phyloP scores from a whole-genome alignment of 2,113 vertebrate species.

The Hydropotes inermis region DNA sequence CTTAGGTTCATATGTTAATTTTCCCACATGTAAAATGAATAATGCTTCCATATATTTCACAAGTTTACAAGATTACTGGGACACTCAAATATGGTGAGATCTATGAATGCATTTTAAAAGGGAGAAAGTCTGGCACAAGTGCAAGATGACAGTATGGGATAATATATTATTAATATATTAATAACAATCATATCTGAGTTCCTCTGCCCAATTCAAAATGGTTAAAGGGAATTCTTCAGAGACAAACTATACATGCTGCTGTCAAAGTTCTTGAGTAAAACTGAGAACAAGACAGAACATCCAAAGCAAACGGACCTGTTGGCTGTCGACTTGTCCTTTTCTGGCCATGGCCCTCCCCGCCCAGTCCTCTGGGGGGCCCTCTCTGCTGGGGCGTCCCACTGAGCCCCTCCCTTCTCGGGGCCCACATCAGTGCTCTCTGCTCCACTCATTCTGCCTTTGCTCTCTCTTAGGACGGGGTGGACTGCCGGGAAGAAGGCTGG shows the following conservation, averaged over 20 bases:
- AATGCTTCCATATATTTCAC: not conserved
- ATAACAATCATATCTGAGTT: not conserved
- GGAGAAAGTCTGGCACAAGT: not conserved
- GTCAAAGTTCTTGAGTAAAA: not conserved
- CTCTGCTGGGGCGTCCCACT: accelerated
- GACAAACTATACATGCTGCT: not conserved
- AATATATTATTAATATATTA: not conserved
- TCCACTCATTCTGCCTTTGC: not conserved
- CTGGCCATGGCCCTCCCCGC: not conserved
- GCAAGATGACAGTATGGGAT: not conserved
- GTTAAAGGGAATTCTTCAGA: not conserved
- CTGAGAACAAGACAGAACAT: not conserved
- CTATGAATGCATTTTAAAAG: not conserved
- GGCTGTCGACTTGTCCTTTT: not conserved
- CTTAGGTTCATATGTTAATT: not conserved
- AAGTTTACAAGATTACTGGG: not conserved
- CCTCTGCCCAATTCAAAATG: not conserved
- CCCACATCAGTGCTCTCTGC: not conserved
- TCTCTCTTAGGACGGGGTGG: not conserved
- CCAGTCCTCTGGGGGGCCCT: not conserved
- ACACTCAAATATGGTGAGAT: not conserved
- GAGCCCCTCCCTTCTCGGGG: not conserved
- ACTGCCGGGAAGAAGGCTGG: not conserved
- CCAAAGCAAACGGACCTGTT: not conserved
- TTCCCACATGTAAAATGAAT: not conserved